phyloP scores from a whole-genome alignment of 2,113 vertebrate species.

The Girardinichthys multiradiatus region DNA sequence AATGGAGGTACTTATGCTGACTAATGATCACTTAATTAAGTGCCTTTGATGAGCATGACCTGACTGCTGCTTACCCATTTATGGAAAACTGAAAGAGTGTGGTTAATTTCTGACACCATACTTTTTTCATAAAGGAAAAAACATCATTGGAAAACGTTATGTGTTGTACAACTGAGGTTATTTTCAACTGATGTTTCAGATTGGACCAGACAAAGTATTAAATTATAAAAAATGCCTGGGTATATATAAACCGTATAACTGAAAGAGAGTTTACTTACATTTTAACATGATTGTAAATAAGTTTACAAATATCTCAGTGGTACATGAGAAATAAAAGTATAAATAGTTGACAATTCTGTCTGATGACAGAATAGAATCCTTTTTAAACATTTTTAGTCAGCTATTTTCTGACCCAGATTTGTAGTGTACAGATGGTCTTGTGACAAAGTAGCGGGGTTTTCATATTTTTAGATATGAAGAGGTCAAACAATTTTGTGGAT shows the following conservation, averaged over 20 bases:
- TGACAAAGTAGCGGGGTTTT: not conserved
- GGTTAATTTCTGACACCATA: not conserved
- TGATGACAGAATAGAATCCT: constrained; percentile 6
- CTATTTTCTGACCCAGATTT: constrained; percentile 11
- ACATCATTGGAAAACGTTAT: no score
- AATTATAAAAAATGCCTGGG: no score
- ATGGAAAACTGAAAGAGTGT: not conserved
- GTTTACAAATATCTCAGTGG: constrained; percentile 59
- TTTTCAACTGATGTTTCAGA: no score
- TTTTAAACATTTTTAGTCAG: constrained; percentile 9
- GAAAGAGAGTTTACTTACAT: not conserved
- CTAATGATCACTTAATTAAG: not conserved
- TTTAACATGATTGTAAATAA: constrained; percentile 7
- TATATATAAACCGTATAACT: not conserved
- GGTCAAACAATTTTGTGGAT: no score
- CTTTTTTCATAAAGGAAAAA: no score
- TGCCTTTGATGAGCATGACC: not conserved
- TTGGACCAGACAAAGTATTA: no score
- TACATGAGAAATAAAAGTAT: not conserved
- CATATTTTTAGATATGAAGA: no score
- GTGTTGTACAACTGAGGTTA: no score
- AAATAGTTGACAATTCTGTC: not conserved
- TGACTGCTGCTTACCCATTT: not conserved
- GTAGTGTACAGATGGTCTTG: not conserved
- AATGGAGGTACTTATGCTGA: not conserved